These are phyloP conservation scores for Psettodes erumei DNA, from an alignment of 2,113 vertebrate genomes.

Conservation along the genomic window DNA sequence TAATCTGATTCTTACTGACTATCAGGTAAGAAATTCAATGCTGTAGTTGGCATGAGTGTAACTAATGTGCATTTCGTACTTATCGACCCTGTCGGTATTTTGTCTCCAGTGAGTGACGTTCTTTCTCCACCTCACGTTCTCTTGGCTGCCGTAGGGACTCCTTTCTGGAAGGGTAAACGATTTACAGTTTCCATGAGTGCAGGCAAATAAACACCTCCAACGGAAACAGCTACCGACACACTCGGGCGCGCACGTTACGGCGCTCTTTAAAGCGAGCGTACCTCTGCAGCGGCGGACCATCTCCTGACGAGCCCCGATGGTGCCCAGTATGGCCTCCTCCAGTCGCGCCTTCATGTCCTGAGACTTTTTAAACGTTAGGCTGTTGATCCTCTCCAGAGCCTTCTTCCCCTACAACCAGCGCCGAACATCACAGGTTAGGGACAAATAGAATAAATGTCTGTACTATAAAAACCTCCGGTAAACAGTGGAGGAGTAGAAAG, in stretches of 20 bases:
- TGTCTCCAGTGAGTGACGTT: conserved; percentile 92
- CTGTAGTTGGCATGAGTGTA: neutral
- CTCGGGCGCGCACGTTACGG: neutral
- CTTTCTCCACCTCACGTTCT: conserved; percentile 93
- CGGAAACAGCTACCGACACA: neutral
- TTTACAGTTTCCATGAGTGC: conserved; percentile 16
- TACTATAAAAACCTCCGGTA: neutral
- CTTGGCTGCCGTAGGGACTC: conserved; percentile 89
- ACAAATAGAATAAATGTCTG: neutral
- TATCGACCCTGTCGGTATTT: conserved; percentile 90
- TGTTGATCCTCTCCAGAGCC: conserved; percentile 90
- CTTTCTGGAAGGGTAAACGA: conserved; percentile 81
- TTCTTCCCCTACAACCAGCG: conserved; percentile 85
- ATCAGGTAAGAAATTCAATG: neutral
- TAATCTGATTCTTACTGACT: neutral
- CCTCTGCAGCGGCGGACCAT: conserved; percentile 93
- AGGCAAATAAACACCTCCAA: conserved; percentile 6
- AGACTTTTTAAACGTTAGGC: conserved; percentile 93
- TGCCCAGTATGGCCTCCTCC: conserved; percentile 92
- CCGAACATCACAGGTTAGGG: neutral
- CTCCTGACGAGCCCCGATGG: conserved; percentile 91
- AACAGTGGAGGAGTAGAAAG: neutral
- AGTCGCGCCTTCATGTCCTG: conserved; percentile 94
- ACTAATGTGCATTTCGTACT: conserved; percentile 79
- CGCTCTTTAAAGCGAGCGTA: conserved; percentile 48